phyloP scores from a whole-genome alignment of 2,888 invertebrate species.

The Aspidapion aeneum region DNA sequence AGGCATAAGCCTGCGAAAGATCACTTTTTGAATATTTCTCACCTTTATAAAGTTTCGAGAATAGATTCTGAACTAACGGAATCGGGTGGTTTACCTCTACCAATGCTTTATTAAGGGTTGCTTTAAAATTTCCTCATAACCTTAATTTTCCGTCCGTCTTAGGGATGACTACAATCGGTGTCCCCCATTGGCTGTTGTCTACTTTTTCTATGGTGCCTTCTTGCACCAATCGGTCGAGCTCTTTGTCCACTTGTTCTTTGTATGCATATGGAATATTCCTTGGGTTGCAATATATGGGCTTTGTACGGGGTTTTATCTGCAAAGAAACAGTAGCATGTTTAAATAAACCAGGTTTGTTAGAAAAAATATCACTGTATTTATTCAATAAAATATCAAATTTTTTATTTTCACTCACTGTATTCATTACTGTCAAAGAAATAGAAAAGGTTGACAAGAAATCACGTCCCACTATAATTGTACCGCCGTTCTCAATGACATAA shows the following conservation, averaged over 20 bases:
- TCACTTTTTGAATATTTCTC: constrained; percentile 29
- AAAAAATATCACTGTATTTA: constrained; percentile 2
- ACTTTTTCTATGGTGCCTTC: neutral
- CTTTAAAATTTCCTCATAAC: no score
- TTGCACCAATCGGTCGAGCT: constrained; percentile 13
- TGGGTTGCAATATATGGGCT: constrained; percentile 19
- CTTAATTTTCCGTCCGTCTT: no score
- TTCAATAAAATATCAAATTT: neutral
- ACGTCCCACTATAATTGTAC: neutral
- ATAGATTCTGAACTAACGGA: constrained; percentile 30
- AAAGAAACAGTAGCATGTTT: constrained; percentile 17
- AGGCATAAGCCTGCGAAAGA: constrained; percentile 35
- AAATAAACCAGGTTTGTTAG: constrained; percentile 12
- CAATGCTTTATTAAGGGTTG: no score
- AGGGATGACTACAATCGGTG: no score
- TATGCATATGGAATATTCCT: constrained; percentile 12
- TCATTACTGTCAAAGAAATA: neutral
- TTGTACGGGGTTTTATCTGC: constrained; percentile 5
- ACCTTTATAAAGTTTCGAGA: constrained; percentile 27
- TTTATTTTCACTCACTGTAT: constrained; percentile 1
- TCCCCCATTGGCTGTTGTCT: neutral
- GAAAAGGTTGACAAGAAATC: neutral
- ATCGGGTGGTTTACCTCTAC: constrained; percentile 26
- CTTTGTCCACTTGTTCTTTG: constrained; percentile 13
- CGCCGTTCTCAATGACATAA: neutral